phyloP scores from a whole-genome alignment of 1,140 invertebrate species.

The Odontomachus brunneus region DNA sequence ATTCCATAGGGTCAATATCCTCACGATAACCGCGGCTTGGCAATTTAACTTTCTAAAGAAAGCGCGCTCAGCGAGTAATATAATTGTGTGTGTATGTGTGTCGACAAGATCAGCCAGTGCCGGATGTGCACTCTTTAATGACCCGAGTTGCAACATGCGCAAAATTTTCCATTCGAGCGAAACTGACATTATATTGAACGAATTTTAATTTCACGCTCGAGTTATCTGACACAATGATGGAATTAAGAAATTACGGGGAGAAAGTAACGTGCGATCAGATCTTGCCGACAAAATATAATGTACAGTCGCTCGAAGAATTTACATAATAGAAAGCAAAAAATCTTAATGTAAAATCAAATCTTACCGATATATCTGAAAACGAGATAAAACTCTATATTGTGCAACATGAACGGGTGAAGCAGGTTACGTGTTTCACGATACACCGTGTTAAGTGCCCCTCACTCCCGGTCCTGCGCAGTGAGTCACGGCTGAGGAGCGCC shows the following conservation, averaged over 20 bases:
- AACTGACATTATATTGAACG: no score
- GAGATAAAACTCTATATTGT: no score
- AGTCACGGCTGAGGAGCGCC: conserved; percentile 69
- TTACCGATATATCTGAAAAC: no score
- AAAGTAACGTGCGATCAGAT: no score
- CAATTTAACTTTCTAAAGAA: conserved; percentile 48
- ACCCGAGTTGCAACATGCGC: not conserved
- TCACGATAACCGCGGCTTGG: not conserved
- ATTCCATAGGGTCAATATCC: not conserved
- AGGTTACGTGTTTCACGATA: not conserved
- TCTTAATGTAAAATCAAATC: no score
- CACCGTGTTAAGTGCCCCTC: not conserved
- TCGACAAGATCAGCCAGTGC: not conserved
- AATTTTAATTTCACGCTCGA: no score
- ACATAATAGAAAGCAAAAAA: no score
- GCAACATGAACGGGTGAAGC: no score
- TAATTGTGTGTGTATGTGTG: not conserved
- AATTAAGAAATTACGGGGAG: no score
- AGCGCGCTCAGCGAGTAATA: conserved; percentile 5
- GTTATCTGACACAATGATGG: no score
- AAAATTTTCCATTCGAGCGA: not conserved
- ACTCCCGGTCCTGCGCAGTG: conserved; percentile 63
- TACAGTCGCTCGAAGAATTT: no score
- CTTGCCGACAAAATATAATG: no score
- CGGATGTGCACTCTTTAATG: not conserved